Evolutionary conservation across 2,888 invertebrate genomes (phyloP).

Genomic region (Neoaliturus tenellus): DNA sequence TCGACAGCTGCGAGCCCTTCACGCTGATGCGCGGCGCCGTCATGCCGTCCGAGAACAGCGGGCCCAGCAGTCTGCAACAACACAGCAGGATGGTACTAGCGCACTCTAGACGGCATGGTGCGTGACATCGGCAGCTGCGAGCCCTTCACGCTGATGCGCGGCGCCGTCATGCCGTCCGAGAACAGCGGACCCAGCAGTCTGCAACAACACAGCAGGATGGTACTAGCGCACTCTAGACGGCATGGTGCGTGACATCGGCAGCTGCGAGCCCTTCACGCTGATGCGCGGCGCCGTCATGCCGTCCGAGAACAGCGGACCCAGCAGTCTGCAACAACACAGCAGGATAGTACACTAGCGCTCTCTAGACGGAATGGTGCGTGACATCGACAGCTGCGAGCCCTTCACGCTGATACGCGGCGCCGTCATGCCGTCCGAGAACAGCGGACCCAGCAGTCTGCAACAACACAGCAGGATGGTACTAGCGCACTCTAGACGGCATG

Average conservation of each 20-base stretch:
- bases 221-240: constrained; percentile 96
- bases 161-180: constrained; percentile 90
- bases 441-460: constrained; percentile 83
- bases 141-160: constrained; percentile 87
- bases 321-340: constrained; percentile 79
- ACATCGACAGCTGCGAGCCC: constrained; percentile 85
- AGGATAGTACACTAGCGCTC: no score
- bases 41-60: constrained; percentile 91
- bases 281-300: constrained; percentile 91
- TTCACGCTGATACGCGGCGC: constrained; percentile 88
- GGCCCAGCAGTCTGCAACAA: constrained; percentile 81
- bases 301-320: constrained; percentile 89
- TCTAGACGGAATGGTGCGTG: constrained; percentile 91
- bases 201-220: constrained; percentile 89
- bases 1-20: constrained; percentile 85
- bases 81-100: no score
- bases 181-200: constrained; percentile 88
- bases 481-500: no score
- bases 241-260: constrained; percentile 89
- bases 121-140: constrained; percentile 87
- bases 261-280: constrained; percentile 83
- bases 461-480: no score
- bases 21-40: constrained; percentile 88
- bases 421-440: constrained; percentile 91
- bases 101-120: constrained; percentile 90